A percentile compares a stretch with the other conserved stretches of the same genome.
Conservation (phyloP, 2,888 invertebrate genomes). For the Euclidia mi region DNA sequence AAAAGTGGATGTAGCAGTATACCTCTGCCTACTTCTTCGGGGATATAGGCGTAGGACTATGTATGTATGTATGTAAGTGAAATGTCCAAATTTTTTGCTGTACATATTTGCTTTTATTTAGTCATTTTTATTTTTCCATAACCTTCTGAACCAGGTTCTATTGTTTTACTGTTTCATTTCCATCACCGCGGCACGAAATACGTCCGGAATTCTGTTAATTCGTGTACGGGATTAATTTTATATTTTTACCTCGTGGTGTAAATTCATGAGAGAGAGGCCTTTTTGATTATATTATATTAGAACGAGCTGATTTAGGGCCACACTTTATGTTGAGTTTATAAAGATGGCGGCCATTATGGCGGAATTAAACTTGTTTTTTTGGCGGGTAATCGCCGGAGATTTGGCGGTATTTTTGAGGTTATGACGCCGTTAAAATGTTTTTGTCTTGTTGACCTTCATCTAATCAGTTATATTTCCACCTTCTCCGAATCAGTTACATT, state of each 20-base stretch:
- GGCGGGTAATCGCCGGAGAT: slow-evolving; percentile 22
- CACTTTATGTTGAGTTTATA: slow-evolving; percentile 43
- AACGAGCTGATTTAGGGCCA: slow-evolving; percentile 46
- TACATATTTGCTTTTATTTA: too few relatives aligned
- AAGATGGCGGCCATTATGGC: slow-evolving; percentile 29
- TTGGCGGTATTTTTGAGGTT: slow-evolving; percentile 18
- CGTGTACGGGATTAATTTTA: slow-evolving; percentile 58
- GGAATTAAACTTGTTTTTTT: slow-evolving; percentile 45
- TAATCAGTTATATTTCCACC: too few relatives aligned
- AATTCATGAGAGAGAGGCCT: slow-evolving; percentile 44
- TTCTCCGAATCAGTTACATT: too few relatives aligned
- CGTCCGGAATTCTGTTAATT: slow-evolving; percentile 60
- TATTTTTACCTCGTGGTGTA: slow-evolving; percentile 51
- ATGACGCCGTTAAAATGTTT: slow-evolving; percentile 29
- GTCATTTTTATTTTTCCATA: not conserved
- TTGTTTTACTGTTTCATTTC: slow-evolving; percentile 21
- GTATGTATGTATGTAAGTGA: too few relatives aligned
- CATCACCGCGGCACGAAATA: slow-evolving; percentile 37
- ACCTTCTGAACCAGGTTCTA: not conserved
- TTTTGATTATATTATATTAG: slow-evolving; percentile 54
- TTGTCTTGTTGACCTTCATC: slow-evolving; percentile 14
- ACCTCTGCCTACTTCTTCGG: too few relatives aligned
- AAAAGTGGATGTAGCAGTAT: too few relatives aligned
- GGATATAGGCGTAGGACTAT: too few relatives aligned
- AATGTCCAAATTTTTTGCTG: too few relatives aligned